phyloP scores from a whole-genome alignment of 2,888 invertebrate genomes.

The Loripinus fragilis region DNA sequence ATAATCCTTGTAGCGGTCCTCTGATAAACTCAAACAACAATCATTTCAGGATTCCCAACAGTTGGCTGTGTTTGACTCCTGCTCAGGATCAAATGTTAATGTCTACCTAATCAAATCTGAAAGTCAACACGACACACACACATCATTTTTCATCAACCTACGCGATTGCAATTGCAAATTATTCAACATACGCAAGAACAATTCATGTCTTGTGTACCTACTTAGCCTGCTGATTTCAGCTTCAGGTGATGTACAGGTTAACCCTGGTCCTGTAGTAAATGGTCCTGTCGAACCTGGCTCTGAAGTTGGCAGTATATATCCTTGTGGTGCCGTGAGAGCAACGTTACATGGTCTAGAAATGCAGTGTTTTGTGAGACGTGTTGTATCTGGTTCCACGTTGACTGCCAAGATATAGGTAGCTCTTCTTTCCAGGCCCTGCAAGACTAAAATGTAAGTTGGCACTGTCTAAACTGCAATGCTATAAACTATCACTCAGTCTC shows the following conservation, averaged over 20 bases:
- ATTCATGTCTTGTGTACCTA: neutral
- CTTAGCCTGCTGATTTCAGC: neutral
- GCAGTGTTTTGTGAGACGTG: no score
- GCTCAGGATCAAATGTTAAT: neutral
- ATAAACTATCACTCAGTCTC: no score
- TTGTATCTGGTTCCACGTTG: no score
- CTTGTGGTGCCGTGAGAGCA: slow-evolving; percentile 7
- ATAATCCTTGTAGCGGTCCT: no score
- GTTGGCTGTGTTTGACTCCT: neutral
- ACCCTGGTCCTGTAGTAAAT: neutral
- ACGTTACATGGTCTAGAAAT: no score
- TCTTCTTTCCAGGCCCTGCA: no score
- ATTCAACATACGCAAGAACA: neutral
- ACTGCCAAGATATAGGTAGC: slow-evolving; percentile 17
- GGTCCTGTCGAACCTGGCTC: slow-evolving; percentile 9
- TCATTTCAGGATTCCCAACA: no score
- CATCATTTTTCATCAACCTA: neutral
- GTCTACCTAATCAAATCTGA: neutral
- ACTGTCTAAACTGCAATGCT: no score
- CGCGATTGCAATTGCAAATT: neutral
- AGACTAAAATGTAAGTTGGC: no score
- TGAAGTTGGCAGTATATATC: slow-evolving; percentile 14
- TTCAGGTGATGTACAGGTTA: neutral
- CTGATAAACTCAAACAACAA: no score
- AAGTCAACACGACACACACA: neutral